Evolutionary conservation across 2,888 invertebrate genomes (phyloP), one percentile per base, ranked within the genome.

Genomic region (Calameuta idolon): DNA sequence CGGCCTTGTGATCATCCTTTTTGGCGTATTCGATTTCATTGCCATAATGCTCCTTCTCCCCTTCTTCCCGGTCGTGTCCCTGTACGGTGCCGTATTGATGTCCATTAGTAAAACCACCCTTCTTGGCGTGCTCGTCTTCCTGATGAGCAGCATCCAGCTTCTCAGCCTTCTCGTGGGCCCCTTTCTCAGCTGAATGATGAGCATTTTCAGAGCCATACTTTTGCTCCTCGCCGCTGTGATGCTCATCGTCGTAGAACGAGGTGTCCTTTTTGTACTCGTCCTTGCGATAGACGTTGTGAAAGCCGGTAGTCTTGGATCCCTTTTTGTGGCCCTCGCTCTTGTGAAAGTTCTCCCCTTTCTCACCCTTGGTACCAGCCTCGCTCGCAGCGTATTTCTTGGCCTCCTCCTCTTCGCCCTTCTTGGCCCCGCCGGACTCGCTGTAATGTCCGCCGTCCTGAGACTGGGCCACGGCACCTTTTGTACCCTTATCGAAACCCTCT

Each of bases 231-330:
- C 93, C 94, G 81, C 91, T 93, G 12, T 92, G 92, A 89, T 93
- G 93, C 79, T 93, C 92, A 76, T 94, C 93, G 86, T 94, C 94
- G 84, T 93, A 94, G 89, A 94, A 94, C 79, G 93, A 91, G 85
- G 93, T 93, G 78, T 94, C 93, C 85, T 94, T 94, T 83, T 94
- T 93, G 85, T 93, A 94, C 86, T 94, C 94, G 83, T 94, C 94
- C 88, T 93, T 94, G 85, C 94, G 94, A 79, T 93, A 93, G 1
- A 94, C 92, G 82, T 92, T 92, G 83, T 94, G 94, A 86, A 93
- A 94, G 3, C 94, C 94, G 83, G 92, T 92, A 0, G 93, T 93
- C 86, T 94, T 94, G 31, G 92, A 92, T 0, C 94, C 94, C 86
- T 93, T 94, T 83, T 91, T 92, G 83, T 93, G 94, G 71, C 92